Evolutionary conservation across 2,113 vertebrate species (phyloP), one percentile per base, ranked within the genome.

Genomic region (Scomber japonicus): DNA sequence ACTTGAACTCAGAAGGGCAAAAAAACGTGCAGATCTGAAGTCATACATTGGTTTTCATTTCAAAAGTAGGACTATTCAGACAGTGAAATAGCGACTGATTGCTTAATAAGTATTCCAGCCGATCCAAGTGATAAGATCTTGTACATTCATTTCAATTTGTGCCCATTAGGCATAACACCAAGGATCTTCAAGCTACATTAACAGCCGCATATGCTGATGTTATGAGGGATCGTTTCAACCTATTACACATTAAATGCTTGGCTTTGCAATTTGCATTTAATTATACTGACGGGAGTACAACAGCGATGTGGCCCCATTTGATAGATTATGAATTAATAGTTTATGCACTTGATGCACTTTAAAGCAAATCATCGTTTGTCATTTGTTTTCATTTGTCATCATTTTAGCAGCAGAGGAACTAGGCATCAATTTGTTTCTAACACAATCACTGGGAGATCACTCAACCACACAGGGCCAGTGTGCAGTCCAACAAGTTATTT

Each of bases 131-230:
- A 87, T 84, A 71, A 30, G 55, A 82, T 90, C 69, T 79, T 80
- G 82, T 81, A 70, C 81, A 89, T 91, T 88, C 60, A 85, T 89
- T 89, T 92, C 80, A 90, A 87, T 93, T 92, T 90, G 83, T 64
- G 85, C 71, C 78, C 73, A 91, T 91, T 91, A 92, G 73, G 71
- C 86, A 79, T 85, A 88, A 89, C 85, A 91, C 84, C 79, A 72
- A 91, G 82, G 82, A 91, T 86, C 89, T 92, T 92, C 90, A 91
- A 89, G 90, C 91, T 85, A 90, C 91, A 91, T 91, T 93, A 91
- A 72, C 54, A 13, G 68, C 62, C 4, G 31, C 82, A 91, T 88
- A 85, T 82, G 81, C 81, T 79, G 81, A 88, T 88, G 83, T 89
- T 85, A 88, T 83, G 84, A 84, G 73, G 75, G 81, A 90, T 89